Conservation (phyloP, 2,888 invertebrate genomes). For the Oscheius sp. region DNA sequence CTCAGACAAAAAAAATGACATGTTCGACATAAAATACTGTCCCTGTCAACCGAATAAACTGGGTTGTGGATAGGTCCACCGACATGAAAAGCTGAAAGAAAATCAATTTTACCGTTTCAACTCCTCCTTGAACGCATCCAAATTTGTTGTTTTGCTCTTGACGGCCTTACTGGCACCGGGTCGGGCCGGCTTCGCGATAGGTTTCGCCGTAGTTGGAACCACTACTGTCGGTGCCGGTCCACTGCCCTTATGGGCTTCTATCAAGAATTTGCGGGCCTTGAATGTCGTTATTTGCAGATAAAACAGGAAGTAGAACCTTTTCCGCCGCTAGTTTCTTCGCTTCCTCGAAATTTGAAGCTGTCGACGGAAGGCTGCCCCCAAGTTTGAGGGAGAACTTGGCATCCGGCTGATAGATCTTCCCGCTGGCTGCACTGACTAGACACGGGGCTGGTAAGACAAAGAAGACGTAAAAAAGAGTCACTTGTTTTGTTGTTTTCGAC, state of each 20-base stretch:
- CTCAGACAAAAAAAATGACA: too few relatives aligned
- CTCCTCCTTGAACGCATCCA: slow-evolving; percentile 98
- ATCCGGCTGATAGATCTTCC: slow-evolving; percentile 52
- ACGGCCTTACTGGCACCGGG: slow-evolving; percentile 61
- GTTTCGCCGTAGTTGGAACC: slow-evolving; percentile 42
- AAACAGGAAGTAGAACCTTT: slow-evolving; percentile 40
- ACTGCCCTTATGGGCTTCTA: slow-evolving; percentile 52
- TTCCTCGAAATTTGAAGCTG: slow-evolving; percentile 54
- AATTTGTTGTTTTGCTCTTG: slow-evolving; percentile 93
- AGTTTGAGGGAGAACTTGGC: slow-evolving; percentile 33
- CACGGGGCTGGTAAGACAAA: background rate
- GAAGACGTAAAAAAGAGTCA: slow-evolving; percentile 18
- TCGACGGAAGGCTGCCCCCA: slow-evolving; percentile 19
- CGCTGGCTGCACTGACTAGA: slow-evolving; percentile 37
- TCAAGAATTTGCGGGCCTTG: slow-evolving; percentile 63
- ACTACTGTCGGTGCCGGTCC: slow-evolving; percentile 51
- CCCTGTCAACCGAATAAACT: too few relatives aligned
- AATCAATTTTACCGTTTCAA: slow-evolving; percentile 82
- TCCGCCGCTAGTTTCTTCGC: slow-evolving; percentile 68
- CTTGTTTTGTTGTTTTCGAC: slow-evolving; percentile 77
- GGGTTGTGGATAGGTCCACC: slow-evolving; percentile 38
- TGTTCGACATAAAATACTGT: too few relatives aligned
- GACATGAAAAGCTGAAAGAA: background rate
- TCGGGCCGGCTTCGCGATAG: slow-evolving; percentile 80
- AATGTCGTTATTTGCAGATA: background rate